Base-by-base conservation (phyloP, 2,888 invertebrate species). In the Rhamnusium bicolor region DNA sequence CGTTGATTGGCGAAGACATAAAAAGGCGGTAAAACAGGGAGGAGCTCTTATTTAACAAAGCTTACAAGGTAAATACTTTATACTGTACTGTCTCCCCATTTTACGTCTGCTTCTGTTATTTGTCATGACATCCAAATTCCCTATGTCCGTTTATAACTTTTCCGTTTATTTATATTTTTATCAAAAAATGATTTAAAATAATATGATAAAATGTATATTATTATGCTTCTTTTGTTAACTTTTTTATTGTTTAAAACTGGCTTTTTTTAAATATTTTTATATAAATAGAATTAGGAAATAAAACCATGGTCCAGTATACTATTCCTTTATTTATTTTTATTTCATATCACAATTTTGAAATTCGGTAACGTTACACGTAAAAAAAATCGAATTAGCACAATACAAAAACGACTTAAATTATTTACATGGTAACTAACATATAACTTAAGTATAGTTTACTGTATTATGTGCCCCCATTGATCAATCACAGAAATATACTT, bases 311-410 rank as follows among this genome's bases (percentile, higher is more conserved):
- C 49, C 49, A 69, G 71, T 77, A 75, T 71, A 76, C 72, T 77
- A 73, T 75, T 76, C 76, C 79, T 80, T 79, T 80, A 79, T 75
- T 81, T 77, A 76, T 74, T 81, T 78, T 76, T 79, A 77, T 80
- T 80, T 82, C 72, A 82, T 86, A 87, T 87, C 87, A 87, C 87
- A 87, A 87, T 86, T 87, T 87, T 85, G 85, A 87, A 87, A 87
- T 87, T 87, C 87, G 87, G 87, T 87, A 87, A 87, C 85, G 87
- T 87, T 87, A 87, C 87, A 86, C 82, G 77, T 81, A 80, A 79
- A 77, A 77, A 73, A 73, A 74, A 74, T 67, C 60, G 58, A 75
- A 77, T 78, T 40, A 75, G 73, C 73, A 78, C 76, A 75, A 72
- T 74, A 78, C 70, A 73, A 73, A 62, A 69, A 74, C 56, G 62